Conservation (phyloP, 1,140 invertebrate genomes). For the Araneus ventricosus region DNA sequence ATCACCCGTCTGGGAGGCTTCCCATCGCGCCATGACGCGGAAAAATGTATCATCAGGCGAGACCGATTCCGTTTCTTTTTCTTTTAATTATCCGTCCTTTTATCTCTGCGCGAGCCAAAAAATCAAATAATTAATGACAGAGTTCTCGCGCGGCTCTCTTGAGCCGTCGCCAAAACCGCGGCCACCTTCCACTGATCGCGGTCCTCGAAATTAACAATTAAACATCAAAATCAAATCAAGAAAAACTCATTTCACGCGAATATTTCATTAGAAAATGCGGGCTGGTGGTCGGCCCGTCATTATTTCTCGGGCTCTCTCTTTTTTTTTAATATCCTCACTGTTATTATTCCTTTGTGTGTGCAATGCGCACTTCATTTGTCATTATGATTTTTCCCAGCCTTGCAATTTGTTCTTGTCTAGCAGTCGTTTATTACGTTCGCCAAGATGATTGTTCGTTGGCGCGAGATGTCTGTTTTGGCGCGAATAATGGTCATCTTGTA, state of each 20-base stretch:
- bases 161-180: constrained; percentile 14
- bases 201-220: constrained; percentile 15
- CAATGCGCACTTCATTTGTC: constrained; percentile 35
- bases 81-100: constrained; percentile 10
- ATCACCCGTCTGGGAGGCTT: not conserved
- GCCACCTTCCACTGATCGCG: not conserved
- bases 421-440: constrained; percentile 43
- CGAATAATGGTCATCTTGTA: no score
- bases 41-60: not conserved
- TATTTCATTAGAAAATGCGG: constrained; percentile 44
- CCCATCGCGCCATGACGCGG: not conserved
- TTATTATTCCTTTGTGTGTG: constrained; percentile 5
- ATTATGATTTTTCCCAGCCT: constrained; percentile 26
- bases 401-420: constrained; percentile 38
- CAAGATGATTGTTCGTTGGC: constrained; percentile 7
- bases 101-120: not conserved
- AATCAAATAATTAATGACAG: constrained; percentile 24
- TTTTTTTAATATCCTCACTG: not conserved
- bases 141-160: not conserved
- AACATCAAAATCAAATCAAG: constrained; percentile 43
- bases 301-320: constrained; percentile 7
- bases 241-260: constrained; percentile 43
- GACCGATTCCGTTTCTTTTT: not conserved
- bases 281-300: constrained; percentile 15
- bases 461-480: not conserved